These are phyloP conservation scores for Bombus difficillimus DNA, from an alignment of 1,140 invertebrate genomes.

Conservation along the genomic window DNA sequence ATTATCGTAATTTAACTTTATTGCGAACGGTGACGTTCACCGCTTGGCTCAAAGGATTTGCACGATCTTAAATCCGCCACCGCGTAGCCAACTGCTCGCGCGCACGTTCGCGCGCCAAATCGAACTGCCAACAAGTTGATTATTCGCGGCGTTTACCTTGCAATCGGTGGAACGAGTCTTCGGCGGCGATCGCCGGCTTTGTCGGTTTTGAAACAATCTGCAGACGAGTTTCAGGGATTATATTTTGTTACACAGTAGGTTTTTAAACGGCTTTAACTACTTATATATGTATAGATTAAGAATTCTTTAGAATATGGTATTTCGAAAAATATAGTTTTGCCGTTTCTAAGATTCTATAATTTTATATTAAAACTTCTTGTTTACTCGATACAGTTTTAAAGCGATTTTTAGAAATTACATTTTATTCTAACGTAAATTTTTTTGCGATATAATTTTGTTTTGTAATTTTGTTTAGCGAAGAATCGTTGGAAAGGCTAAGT, in stretches of 20 bases:
- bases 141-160: neutral
- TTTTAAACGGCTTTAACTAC: neutral
- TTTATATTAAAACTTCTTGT: neutral
- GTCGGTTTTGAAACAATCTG: neutral
- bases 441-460: neutral
- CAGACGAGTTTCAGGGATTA: neutral
- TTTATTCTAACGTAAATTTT: neutral
- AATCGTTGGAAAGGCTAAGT: neutral
- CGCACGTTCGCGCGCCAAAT: neutral
- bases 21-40: neutral
- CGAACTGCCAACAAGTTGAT: neutral
- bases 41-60: neutral
- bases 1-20: constrained; percentile 33
- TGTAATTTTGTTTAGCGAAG: neutral
- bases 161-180: neutral
- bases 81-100: neutral
- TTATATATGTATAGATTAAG: too few relatives aligned
- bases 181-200: neutral
- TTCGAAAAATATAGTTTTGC: neutral
- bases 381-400: neutral
- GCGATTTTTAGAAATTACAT: neutral
- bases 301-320: too few relatives aligned
- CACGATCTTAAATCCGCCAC: constrained; percentile 19
- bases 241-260: neutral
- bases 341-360: neutral